Conservation (phyloP, 2,113 vertebrate species). For the Nothoprocta perdicaria region DNA sequence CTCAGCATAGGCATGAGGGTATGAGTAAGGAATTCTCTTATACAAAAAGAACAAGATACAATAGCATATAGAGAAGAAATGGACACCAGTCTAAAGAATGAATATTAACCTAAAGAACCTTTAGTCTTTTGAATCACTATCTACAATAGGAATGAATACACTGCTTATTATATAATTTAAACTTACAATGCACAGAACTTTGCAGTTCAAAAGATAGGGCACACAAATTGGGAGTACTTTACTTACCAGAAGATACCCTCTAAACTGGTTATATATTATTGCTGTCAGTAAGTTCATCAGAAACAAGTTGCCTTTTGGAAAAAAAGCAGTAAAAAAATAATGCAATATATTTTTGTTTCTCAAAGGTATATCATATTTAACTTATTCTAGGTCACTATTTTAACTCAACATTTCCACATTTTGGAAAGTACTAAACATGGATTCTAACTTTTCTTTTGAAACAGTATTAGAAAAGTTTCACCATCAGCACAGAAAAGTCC, state of each 20-base stretch:
- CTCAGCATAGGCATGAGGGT: neutral
- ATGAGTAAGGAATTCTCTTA: neutral
- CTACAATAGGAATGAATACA: neutral
- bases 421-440: neutral
- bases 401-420: neutral
- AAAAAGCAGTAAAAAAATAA: neutral
- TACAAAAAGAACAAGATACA: neutral
- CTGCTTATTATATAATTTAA: neutral
- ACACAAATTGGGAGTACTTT: neutral
- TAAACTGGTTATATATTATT: slow-evolving; percentile 97
- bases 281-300: slow-evolving; percentile 97
- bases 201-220: neutral
- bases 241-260: slow-evolving; percentile 96
- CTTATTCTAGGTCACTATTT: neutral
- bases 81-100: neutral
- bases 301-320: slow-evolving; percentile 88
- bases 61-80: neutral
- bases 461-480: neutral
- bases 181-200: neutral
- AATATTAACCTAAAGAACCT: neutral
- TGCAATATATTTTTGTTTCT: neutral
- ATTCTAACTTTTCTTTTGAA: neutral
- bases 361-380: neutral
- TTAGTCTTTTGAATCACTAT: neutral
- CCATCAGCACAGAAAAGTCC: neutral